Evolutionary conservation across 2,113 vertebrate species (phyloP).

Genomic region (Pelobates fuscus): DNA sequence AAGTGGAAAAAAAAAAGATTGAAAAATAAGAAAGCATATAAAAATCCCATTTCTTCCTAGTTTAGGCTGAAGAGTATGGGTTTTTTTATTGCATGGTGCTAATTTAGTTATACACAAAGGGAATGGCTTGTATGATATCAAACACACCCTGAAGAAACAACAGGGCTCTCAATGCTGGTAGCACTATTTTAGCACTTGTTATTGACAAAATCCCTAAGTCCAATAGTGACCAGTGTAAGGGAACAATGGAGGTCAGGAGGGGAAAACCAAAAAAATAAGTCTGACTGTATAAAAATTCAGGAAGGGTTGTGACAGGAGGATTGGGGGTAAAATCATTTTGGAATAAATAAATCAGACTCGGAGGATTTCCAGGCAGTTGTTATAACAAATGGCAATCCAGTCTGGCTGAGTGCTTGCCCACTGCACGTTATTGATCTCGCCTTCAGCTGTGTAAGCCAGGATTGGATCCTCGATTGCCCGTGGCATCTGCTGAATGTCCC

Average conservation of each 20-base stretch:
- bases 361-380: conserved; percentile 98
- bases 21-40: not conserved
- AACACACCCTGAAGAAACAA: not conserved
- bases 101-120: not conserved
- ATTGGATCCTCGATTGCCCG: conserved; percentile 98
- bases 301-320: not conserved
- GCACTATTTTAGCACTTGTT: not conserved
- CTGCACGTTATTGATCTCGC: conserved; percentile 99
- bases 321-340: not conserved
- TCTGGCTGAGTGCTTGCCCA: conserved; percentile 98
- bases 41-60: too few relatives aligned
- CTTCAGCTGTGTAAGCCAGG: conserved; percentile 95
- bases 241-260: not conserved
- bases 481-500: conserved; percentile 99
- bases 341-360: conserved; percentile 68
- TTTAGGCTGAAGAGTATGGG: too few relatives aligned
- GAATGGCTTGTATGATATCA: not conserved
- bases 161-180: not conserved
- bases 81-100: too few relatives aligned
- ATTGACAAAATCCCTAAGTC: not conserved
- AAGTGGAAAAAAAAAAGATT: not conserved
- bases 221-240: not conserved
- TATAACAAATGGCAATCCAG: conserved; percentile 99
- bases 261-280: not conserved
- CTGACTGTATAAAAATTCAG: conserved; percentile 17